These are phyloP conservation scores for Caranx melampygus DNA, from an alignment of 2,113 vertebrate genomes.

Conservation along the genomic window DNA sequence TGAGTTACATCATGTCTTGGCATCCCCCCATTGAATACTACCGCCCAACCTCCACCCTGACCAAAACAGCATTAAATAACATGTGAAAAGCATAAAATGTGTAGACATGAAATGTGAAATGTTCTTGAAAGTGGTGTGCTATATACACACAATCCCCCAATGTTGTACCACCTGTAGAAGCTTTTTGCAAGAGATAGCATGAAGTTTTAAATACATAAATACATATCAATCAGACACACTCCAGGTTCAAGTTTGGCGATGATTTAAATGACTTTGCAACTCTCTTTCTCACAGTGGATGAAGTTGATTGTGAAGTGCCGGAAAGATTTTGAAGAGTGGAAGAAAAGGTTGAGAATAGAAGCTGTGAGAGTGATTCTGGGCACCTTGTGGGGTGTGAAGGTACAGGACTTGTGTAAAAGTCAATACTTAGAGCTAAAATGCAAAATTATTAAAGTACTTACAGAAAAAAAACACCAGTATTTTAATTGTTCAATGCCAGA, in stretches of 20 bases:
- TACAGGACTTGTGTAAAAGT: neutral
- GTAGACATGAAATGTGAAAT: too few relatives aligned
- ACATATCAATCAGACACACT: neutral
- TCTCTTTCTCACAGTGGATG: neutral
- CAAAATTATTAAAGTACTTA: neutral
- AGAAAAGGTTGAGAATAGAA: neutral
- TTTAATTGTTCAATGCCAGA: slow-evolving; percentile 2
- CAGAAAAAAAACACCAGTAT: neutral
- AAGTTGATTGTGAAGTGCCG: neutral
- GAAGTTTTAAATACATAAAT: neutral
- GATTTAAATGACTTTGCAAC: neutral
- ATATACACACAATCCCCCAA: too few relatives aligned
- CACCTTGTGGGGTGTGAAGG: neutral
- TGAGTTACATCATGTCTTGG: too few relatives aligned
- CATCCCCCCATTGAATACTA: too few relatives aligned
- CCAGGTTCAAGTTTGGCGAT: neutral
- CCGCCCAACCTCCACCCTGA: too few relatives aligned
- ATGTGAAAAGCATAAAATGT: too few relatives aligned
- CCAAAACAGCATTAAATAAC: too few relatives aligned
- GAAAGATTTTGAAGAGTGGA: neutral
- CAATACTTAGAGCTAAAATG: neutral
- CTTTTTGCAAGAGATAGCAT: neutral
- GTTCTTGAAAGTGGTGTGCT: too few relatives aligned
- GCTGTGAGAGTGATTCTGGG: neutral
- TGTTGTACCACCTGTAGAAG: neutral